Percentiles rank a stretch among this genome's conserved stretches.
These are phyloP conservation scores for Arctia plantaginis DNA, from an alignment of 2,888 invertebrate species.

Conservation along the genomic window DNA sequence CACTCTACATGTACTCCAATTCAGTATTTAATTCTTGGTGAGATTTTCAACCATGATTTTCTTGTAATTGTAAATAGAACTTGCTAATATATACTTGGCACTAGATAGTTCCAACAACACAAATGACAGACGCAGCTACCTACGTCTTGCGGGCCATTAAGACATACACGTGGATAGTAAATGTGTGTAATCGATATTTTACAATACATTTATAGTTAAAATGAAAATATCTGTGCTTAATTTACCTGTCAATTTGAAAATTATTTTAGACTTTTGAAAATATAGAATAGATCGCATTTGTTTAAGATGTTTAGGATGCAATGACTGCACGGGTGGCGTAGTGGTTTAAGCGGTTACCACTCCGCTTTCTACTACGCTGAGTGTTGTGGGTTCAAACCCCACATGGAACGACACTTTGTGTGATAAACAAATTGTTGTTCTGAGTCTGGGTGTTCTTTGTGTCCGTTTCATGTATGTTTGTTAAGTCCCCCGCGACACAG, in stretches of 20 bases:
- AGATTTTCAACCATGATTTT: constrained; percentile 10
- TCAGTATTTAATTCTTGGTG: background rate
- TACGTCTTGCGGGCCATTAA: background rate
- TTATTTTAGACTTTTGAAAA: background rate
- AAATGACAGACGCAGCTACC: background rate
- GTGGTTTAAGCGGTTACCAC: no score
- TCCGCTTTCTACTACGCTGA: no score
- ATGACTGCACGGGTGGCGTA: no score
- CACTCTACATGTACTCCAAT: background rate
- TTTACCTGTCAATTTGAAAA: background rate
- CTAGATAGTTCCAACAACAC: background rate
- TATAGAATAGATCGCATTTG: background rate
- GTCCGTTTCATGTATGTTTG: no score
- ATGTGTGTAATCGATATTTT: constrained; percentile 1
- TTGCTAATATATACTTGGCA: constrained; percentile 6
- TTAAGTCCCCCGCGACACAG: no score
- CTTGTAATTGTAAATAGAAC: background rate
- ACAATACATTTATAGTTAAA: background rate
- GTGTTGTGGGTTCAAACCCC: no score
- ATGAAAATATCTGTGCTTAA: background rate
- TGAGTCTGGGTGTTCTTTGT: no score
- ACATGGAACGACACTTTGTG: no score
- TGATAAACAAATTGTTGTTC: no score
- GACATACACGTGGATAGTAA: constrained; percentile 4
- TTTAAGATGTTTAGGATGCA: background rate